Evolutionary conservation across 2,888 invertebrate species (phyloP).

Genomic region (Embidobia sp.): DNA sequence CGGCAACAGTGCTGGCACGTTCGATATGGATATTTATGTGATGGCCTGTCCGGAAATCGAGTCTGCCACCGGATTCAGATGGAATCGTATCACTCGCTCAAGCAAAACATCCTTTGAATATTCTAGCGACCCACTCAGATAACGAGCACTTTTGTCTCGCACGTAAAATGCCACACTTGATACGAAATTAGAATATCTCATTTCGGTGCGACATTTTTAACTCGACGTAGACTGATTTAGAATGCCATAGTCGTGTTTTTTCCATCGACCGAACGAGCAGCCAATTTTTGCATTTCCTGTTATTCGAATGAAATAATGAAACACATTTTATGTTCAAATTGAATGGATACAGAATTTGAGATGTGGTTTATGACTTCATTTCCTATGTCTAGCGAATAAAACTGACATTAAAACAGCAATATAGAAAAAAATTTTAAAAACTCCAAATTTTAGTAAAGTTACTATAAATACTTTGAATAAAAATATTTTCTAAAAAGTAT

Average conservation of each 20-base stretch:
- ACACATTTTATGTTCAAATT: no score
- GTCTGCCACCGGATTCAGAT: conserved; percentile 59
- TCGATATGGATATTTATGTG: conserved; percentile 68
- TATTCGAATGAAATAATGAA: no score
- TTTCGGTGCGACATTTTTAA: conserved; percentile 26
- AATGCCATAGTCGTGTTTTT: background rate
- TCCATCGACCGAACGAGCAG: no score
- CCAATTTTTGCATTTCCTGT: no score
- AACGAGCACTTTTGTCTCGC: conserved; percentile 61
- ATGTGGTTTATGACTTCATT: no score
- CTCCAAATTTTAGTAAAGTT: no score
- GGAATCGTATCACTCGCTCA: conserved; percentile 62
- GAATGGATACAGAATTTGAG: no score
- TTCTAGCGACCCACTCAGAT: conserved; percentile 58
- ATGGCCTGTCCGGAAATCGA: conserved; percentile 66
- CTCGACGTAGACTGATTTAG: conserved; percentile 4
- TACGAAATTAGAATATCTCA: conserved; percentile 60
- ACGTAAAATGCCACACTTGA: conserved; percentile 40
- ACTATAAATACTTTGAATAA: no score
- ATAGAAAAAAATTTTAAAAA: no score
- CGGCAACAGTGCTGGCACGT: conserved; percentile 31
- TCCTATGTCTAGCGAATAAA: no score
- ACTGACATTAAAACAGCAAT: no score
- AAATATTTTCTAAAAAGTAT: no score
- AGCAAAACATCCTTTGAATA: conserved; percentile 64